Evolutionary conservation across 2,888 invertebrate species (phyloP), one percentile per base, ranked within the genome.

Genomic region (Caradrina clavipalpis): DNA sequence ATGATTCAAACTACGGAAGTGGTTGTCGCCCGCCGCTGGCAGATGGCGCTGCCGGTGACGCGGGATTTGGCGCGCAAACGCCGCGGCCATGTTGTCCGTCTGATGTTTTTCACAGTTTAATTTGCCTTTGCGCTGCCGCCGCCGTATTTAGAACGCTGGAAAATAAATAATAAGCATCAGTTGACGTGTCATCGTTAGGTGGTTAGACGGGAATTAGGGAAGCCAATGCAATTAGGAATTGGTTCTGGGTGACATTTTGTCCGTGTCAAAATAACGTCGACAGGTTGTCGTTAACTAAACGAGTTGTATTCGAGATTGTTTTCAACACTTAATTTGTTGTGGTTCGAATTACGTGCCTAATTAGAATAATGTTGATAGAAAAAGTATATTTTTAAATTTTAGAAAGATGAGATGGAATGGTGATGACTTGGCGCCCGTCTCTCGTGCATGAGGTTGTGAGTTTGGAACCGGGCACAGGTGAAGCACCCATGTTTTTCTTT

Each of bases 91-190:
- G 87, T 91, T 95, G 90, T 80, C 80, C 88, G 84, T 90, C 87
- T 90, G 91, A 91, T 91, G 88, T 92, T 93, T 93, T 94, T 93
- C 93, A 92, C 93, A 88, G 91, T 91, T 91, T 91, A 91, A 90
- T 88, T 90, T 87, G 87, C 87, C 80, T 89, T 86, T 84, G 88
- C 89, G 82, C 86, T 71, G 86, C 77, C 76, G 76, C 81, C 83
- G 89, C 86, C 87, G 90, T 89, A 91, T 92, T 92, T 94, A 90
- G 92, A 92, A 86, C 88, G 81, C 95, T 95, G 95, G 89, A 95
- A 94, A 94, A 93, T 89, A 93, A 94, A 94, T 86, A 91, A 89
- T 78, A 88, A 76, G 78, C 82, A 89, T 94, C 88, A 93, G 91
- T 86, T 83, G 87, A 88, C 83, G 87, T 87, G 88, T 85, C 82